Percentiles rank a stretch among this genome's conserved stretches.
Evolutionary conservation across 64 coral and sea anemone species (phyloP).

Genomic region (Dendronephthya gigantea): DNA sequence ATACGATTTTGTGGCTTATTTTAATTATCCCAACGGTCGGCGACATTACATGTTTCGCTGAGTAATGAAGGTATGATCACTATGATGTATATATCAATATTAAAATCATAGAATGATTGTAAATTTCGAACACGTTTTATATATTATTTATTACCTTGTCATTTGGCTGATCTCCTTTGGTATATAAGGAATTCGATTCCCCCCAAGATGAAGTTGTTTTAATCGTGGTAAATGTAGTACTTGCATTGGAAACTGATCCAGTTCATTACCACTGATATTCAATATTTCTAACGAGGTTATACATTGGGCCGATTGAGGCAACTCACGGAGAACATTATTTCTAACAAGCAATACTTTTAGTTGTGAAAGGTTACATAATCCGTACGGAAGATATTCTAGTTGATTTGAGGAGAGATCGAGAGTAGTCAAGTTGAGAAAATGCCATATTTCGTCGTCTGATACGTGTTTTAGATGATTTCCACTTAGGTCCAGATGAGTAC

Average conservation of each 20-base stretch:
- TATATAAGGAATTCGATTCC: slow-evolving; percentile 55
- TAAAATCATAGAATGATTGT: too few relatives aligned
- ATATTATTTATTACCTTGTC: slow-evolving; percentile 46
- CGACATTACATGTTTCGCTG: too few relatives aligned
- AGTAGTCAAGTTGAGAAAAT: slow-evolving; percentile 63
- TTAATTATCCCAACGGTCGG: too few relatives aligned
- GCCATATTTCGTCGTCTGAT: slow-evolving; percentile 55
- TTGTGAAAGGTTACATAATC: slow-evolving; percentile 50
- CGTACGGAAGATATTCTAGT: slow-evolving; percentile 51
- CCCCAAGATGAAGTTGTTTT: slow-evolving; percentile 57
- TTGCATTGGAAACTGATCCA: slow-evolving; percentile 56
- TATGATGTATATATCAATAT: too few relatives aligned
- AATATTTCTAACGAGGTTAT: slow-evolving; percentile 60
- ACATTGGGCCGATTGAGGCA: slow-evolving; percentile 72
- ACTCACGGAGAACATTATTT: slow-evolving; percentile 64
- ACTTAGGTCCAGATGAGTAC: slow-evolving; percentile 14
- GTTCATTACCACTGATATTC: slow-evolving; percentile 77
- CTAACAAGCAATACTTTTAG: slow-evolving; percentile 48
- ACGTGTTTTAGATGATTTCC: slow-evolving; percentile 65
- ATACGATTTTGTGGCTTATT: too few relatives aligned
- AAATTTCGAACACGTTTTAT: too few relatives aligned
- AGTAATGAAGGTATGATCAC: too few relatives aligned
- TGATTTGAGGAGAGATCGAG: slow-evolving; percentile 78
- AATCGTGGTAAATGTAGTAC: slow-evolving; percentile 55
- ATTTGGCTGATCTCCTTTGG: slow-evolving; percentile 47